Base-by-base conservation (phyloP, 2,888 invertebrate genomes). In the Cyclophora punctaria region DNA sequence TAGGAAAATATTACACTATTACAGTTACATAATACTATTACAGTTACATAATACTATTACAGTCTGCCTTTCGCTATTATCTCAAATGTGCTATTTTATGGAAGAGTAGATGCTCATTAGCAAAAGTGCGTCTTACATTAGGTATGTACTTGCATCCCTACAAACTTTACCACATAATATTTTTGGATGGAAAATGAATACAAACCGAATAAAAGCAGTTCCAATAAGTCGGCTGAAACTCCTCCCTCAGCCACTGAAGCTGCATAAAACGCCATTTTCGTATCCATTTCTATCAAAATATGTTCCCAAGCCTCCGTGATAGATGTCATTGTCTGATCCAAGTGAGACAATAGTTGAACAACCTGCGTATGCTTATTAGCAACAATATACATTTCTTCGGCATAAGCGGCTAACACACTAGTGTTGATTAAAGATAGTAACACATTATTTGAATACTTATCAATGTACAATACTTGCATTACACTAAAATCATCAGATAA, bases 281-380 rank as follows among this genome's bases (percentile, higher is more conserved):
- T 93, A 73, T 98, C 98, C 93, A 98, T 96, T 86, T 98, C 98
- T 44, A 97, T 77, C 41, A 98, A 89, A 66, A 98, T 96, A 58
- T 95, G 96, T 75, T 98, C 98, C 97, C 97, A 98, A 0, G 97
- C 95, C 81, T 98, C 98, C 42, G 91, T 93, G 59, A 97, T 93
- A 4, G 94, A 93, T 61, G 92, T 91, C 80, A 96, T 93, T 0
- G 96, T 95, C 61, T 93, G 92, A 49, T 93, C 92, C 40, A 96
- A 82, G 56, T 91, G 89, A 67, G 91, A 91, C 69, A 95, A 87
- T 43, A 96, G 90, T 63, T 93, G 90, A 6, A 92, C 78, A 35
- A 96, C 90, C 68, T 94, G 92, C 4, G 93, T 92, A 78, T 95
- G 93, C 71, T 94, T 95, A 45, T 92, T 88, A 1, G 95, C 94